Evolutionary conservation across 92 coral and sea anemone genomes (phyloP), one percentile per base, ranked within the genome.

Genomic region (Palythoa grandiflora): DNA sequence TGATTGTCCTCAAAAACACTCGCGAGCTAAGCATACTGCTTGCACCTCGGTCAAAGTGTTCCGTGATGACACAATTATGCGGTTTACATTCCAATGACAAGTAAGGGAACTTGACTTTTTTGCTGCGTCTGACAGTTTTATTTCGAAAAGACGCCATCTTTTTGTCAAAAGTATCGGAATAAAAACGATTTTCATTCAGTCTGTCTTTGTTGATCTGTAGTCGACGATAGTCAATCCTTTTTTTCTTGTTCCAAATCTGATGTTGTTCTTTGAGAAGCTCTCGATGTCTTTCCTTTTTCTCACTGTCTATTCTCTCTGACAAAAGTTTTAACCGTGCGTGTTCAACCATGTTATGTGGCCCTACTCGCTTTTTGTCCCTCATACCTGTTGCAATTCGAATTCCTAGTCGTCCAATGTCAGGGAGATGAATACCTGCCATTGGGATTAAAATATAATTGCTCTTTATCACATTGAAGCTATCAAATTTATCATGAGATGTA

Each of bases 351-450:
- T 94, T 89, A 40, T 63, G 84, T 16, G 98, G 96, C 0, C 92
- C 96, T 3, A 94, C 98, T 83, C 90, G 89, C 63, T 93, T 94
- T 77, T 85, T 84, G 85, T 94, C 98, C 72, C 73, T 87, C 17
- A 94, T 71, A 59, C 98, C 98, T 9, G 98, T 89, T n/a, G 98
- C 98, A 7, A 94, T 88, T 59, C 80, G 94, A 80, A 94, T 94
- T 61, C 98, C 98, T 57, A 94, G 89, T 66, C 92, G 94, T 7
- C 98, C 98, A 54, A 94, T 94, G 44, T 94, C 98, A 1, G 98
- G 98, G 2, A 94, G 87, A 48, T 87, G 96, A 17, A 94, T 91
- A 37, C 98, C 98, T 3, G 96, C 95, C 98, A 94, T 94, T 65
- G 28, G 8, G 15, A 21, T 78, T 10, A 6, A 53, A 17, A 55